Base-by-base conservation (phyloP, 2,888 invertebrate species). In the Stenoptilia bipunctidactyla region DNA sequence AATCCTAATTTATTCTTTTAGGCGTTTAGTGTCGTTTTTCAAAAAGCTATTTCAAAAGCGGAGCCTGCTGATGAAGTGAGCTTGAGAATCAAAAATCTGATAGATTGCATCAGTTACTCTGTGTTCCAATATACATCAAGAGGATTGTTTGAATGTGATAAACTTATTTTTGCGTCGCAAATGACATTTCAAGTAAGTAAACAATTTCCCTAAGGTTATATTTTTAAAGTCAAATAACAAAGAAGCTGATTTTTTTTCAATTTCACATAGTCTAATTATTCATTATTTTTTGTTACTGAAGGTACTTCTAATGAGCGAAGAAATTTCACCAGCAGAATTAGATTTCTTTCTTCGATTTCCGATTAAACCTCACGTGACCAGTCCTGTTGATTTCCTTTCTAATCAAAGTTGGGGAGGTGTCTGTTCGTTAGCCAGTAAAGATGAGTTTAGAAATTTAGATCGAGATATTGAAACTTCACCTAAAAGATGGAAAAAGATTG, bases 11-110 rank as follows among this genome's bases (percentile, higher is more conserved):
- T n/a, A 20, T 5, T 20, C 20, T 20, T 20, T 20, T 56, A 94
- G 94, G 96, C 97, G 1, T 97, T 97, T 73, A 96, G 94, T 70
- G 96, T 96, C n/a, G 97, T 97, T 20, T 97, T 97, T 67, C 96
- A 96, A 85, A 97, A 96, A 63, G 97, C 97, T 13, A 97, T 98
- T 58, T 92, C 92, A 35, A 90, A 89, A 61, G 95, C 97, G 0
- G 92, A 93, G 48, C 90, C 92, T 0, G 90, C 93, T 0, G 90
- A 91, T 13, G 91, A 91, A 49, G 93, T 97, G 0, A 85, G 88
- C 25, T 80, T 85, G 43, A 85, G 97, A 53, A 96, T 98, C 13
- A 85, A 87, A 49, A 96, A 96, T 74, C 87, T 98, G 36, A 97
- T 97, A 54, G 96, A 97, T 62, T 94, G 94, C 67, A 97, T 98